A percentile compares a stretch with the other conserved stretches of the same genome.
These are phyloP conservation scores for Elegia similella DNA, from an alignment of 2,888 invertebrate species.

Conservation along the genomic window DNA sequence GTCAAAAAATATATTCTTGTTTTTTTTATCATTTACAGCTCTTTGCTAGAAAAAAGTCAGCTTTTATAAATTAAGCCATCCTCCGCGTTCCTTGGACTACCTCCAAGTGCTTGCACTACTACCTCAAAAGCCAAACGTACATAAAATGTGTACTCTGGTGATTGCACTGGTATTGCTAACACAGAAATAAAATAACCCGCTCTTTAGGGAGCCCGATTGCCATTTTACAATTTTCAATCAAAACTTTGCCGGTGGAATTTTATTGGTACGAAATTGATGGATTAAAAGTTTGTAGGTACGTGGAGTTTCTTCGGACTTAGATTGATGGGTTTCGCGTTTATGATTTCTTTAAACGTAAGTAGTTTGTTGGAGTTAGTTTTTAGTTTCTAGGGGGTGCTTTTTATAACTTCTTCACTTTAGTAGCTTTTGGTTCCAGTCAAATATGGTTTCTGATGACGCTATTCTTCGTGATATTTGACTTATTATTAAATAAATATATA, in stretches of 20 bases:
- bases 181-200: slow-evolving; percentile 25
- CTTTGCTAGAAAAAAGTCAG: neutral
- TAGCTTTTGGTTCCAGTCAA: no score
- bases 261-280: slow-evolving; percentile 12
- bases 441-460: no score
- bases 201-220: neutral
- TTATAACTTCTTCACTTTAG: no score
- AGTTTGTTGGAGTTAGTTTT: neutral
- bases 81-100: slow-evolving; percentile 50
- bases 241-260: slow-evolving; percentile 12
- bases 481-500: no score
- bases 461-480: no score
- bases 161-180: slow-evolving; percentile 51
- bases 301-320: slow-evolving; percentile 4
- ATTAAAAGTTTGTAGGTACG: slow-evolving; percentile 13
- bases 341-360: neutral
- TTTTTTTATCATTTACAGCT: no score
- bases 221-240: slow-evolving; percentile 14
- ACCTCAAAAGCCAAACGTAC: slow-evolving; percentile 64
- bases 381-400: no score
- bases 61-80: slow-evolving; percentile 32
- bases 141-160: slow-evolving; percentile 71
- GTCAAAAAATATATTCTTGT: no score
- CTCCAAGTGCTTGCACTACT: slow-evolving; percentile 59
- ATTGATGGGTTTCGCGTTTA: slow-evolving; percentile 9